Conservation (phyloP, 2,113 vertebrate species). For the Passer domesticus region DNA sequence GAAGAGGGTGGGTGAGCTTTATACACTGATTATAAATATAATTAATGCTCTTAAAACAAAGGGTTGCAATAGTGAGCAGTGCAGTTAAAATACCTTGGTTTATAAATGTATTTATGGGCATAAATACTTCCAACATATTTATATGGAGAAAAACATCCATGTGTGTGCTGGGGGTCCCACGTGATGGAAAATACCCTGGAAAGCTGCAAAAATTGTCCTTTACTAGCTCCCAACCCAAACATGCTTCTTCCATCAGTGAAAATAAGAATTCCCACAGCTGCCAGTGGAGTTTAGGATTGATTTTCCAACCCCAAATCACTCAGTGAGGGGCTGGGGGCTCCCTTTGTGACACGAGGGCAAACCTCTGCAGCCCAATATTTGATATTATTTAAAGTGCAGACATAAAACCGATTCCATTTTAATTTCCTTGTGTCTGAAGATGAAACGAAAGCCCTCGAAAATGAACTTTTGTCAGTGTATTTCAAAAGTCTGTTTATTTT, state of each 20-base stretch:
- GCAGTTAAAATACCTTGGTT: background rate
- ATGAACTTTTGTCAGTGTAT: background rate
- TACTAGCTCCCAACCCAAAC: background rate
- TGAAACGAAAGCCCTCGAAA: background rate
- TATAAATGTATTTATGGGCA: background rate
- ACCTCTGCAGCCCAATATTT: fast-evolving
- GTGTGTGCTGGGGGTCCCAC: background rate
- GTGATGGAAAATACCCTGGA: background rate
- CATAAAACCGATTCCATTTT: background rate
- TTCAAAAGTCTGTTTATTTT: background rate
- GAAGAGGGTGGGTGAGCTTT: background rate
- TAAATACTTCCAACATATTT: background rate
- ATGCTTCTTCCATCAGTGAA: fast-evolving
- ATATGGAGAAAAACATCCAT: background rate
- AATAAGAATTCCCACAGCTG: background rate
- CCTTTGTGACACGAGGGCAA: background rate
- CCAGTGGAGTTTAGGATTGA: background rate
- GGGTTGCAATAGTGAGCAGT: background rate
- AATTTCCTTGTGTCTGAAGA: background rate
- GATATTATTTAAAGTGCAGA: background rate
- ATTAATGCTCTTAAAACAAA: background rate
- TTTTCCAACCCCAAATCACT: background rate
- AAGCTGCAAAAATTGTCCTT: background rate
- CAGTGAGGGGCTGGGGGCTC: background rate
- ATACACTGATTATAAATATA: background rate